Evolutionary conservation across 2,888 invertebrate genomes (phyloP), one percentile per base, ranked within the genome.

Genomic region (Monopis laevigella): DNA sequence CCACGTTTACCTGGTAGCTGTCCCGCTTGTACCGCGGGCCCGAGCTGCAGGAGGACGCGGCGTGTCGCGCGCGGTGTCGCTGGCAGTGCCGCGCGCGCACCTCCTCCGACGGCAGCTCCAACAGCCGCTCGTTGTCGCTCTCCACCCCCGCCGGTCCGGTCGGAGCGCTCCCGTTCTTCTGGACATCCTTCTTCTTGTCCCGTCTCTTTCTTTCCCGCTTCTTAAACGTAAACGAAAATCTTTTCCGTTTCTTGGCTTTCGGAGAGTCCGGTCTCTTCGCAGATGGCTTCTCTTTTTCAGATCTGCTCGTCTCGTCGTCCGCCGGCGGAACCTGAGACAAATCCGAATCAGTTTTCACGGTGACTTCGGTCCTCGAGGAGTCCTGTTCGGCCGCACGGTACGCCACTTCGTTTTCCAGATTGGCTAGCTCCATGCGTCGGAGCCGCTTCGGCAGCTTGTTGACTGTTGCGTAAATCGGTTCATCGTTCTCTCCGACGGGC

Each of bases 21-120:
- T 82, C 82, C 68, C 78, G 75, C 68, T 78, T 78, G 53, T 74
- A 78, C 27, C 80, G 74, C 69, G 78, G 75, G 64, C 78, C 73
- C 45, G 77, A 73, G 53, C 74, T 74, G 12, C 75, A 68, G 0
- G 78, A 73, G 2, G 78, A 72, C 59, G 72, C 46, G 6, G 75
- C 73, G 50, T 71, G 74, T 49, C 78, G 55, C 32, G 74, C 68
- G 27, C 61, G 59, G 34, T 77, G 73, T 35, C 73, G 55, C 41
- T 56, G 64, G 53, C 78, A 74, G 45, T 62, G 69, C 49, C 70
- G 71, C 43, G 57, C 65, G 52, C 75, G 75, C 28, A 47, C 52
- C 29, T 54, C 42, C 13, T 65, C 67, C 19, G 61, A 65, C 12
- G 58, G 61, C 40, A 72, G 65, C 29, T 78, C 80, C 26, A 78